Base-by-base conservation (phyloP, 2,797 vertebrate species). In the Denticeps clupeoides region DNA sequence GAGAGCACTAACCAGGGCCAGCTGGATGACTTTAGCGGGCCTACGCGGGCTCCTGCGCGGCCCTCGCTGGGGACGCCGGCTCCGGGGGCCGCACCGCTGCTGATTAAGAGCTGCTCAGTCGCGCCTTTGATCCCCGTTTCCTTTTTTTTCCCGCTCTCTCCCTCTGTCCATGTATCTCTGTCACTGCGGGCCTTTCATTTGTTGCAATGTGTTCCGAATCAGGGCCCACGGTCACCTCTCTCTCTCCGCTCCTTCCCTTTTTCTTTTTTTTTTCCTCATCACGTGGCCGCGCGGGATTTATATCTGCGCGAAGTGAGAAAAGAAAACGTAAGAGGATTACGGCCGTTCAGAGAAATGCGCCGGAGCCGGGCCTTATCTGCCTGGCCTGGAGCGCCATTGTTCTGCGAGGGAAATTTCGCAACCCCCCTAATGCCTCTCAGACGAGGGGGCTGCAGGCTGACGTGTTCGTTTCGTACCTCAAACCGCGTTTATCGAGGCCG, bases 121-220 rank as follows among this genome's bases (percentile, higher is more conserved):
- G 58, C 55, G 32, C 16, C 58, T 69, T 69, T 69, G 63, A 69
- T 69, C 63, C 53, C 46, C 27, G 27, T 27, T 28, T 11, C 32
- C 16, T 16, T 7, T 38, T 35, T 19, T 38, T 63, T 63, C 56
- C 44, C 55, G 54, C 35, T 49, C 50, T 60, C 60, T 51, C 45
- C 49, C n/a, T 59, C 27, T 24, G 58, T 56, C 42, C 58, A 63
- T 69, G 63, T 62, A 58, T 63, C 60, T 65, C 51, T 59, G 60
- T 63, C 55, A 65, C 51, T 47, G 32, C 58, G 60, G 53, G 43
- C 41, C 63, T 63, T 65, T 63, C 47, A 59, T 55, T 59, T 40
- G 27, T n/a, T 47, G 46, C 60, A 69, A 63, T 69, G 61, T 69
- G 66, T 63, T 65, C 53, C 59, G 56, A 65, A 65, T 69, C 63